Evolutionary conservation across 2,888 invertebrate species (phyloP), one percentile per base, ranked within the genome.

Genomic region (Acanthacorydalis orientalis): DNA sequence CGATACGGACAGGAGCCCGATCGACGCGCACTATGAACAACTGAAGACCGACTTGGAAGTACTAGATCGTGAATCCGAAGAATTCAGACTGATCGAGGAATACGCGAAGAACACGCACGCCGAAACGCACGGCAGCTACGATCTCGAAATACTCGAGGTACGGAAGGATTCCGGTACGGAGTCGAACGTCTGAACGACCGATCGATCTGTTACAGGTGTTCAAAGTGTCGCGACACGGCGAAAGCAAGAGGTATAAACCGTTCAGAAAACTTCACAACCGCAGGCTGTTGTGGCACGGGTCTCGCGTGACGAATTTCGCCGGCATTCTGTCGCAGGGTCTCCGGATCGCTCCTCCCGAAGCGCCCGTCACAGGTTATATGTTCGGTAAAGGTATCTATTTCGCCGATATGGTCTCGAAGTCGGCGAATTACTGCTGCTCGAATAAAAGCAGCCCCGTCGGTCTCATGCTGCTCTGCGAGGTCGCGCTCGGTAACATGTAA

Each of bases 301-400:
- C 96, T 1, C 77, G 97, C 45, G 72, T 80, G 31, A 92, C 96
- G 10, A 98, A 98, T 68, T 97, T 78, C 65, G 95, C 84, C 31
- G 97, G 97, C 51, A 98, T 98, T 60, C 68, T 98, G 46, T 87
- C 88, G 1, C 88, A 89, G 64, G 84, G 84, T 61, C 74, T 98
- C 47, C 79, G 95, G 56, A 97, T 98, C 60, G 97, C 98, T 11
- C 97, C 98, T 0, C 95, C 96, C 0, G 97, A 98, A 67, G 98
- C 97, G 0, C 97, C 97, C 1, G 83, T 79, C 41, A 87, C 88
- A 1, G 86, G 90, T 54, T 89, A 89, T 67, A 97, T 98, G 97
- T 98, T 98, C 66, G 97, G 97, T 51, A 98, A 97, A 69, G 98
- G 96, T 59, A 77, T 89, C 49, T 95, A 95, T 67, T 96, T 97